Evolutionary conservation across 1,140 invertebrate species (phyloP), one percentile per base, ranked within the genome.

Genomic region (Conus ventricosus): DNA sequence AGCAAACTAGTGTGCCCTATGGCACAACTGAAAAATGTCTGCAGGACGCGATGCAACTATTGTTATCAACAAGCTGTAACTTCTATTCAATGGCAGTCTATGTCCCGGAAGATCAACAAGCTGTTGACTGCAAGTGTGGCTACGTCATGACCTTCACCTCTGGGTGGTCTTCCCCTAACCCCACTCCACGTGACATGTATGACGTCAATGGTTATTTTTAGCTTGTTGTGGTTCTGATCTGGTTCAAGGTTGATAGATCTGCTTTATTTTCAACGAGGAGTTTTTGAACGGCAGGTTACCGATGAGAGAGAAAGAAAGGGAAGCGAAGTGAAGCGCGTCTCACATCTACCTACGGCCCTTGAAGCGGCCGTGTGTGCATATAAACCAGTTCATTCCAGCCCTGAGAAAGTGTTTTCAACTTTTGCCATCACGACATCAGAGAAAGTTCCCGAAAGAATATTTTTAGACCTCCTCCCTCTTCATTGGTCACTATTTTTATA

Each of bases 361-460:
- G 39, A 39, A 39, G 39, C 39, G 39, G 39, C 39, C 39, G 39
- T 39, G 39, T 39, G 39, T 63, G 60, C 60, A n/a, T 63, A 63
- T 13, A 20, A 63, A 63, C 60, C 11, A 13, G 60, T 7, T n/a
- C 67, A 71, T 20, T 23, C 67, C 67, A 71, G 15, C 67, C 20
- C 67, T 1, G 23, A 20, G 13, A 71, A 13, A 13, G 67, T n/a
- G 13, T 71, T 71, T 23, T 71, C 6, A 60, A 15, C 13, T 71
- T 20, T 13, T 71, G 67, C 23, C 23, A 71, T 13, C 20, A 20
- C 71, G 27, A 39, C 25, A n/a, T 25, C 55, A 78, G 51, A 25
- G 85, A 87, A 87, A 87, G 23, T 87, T 87, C 85, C 85, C 85
- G 85, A 87, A 87, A 11, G 71, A 87, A 20, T 87, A 87, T 87